Evolutionary conservation across 2,113 vertebrate genomes (phyloP).

Genomic region (Paramisgurnus dabryanus): DNA sequence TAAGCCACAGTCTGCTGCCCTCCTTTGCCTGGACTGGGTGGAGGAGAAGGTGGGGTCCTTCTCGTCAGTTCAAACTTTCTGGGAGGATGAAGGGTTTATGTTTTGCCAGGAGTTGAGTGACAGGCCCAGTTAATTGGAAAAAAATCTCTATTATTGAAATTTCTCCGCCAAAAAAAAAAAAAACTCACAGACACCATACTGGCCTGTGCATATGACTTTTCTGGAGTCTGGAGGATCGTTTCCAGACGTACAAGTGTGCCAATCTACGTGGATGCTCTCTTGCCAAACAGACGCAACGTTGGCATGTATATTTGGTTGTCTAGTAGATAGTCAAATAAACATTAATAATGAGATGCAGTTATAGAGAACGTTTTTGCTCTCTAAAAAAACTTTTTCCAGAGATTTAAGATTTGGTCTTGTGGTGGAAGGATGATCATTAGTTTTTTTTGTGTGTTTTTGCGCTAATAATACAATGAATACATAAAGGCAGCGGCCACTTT

Average conservation of each 20-base stretch:
- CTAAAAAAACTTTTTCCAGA: neutral
- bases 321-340: slow-evolving; percentile 10
- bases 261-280: neutral
- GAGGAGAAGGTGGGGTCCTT: slow-evolving; percentile 55
- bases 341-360: neutral
- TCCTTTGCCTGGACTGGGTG: slow-evolving; percentile 26
- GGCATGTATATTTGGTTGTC: neutral
- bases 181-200: slow-evolving; percentile 62
- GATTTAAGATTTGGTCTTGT: neutral
- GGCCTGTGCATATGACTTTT: slow-evolving; percentile 64
- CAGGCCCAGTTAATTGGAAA: slow-evolving; percentile 75
- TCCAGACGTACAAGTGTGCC: slow-evolving; percentile 25
- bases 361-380: neutral
- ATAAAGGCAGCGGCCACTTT: no score
- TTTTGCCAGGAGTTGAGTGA: slow-evolving; percentile 64
- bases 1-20: slow-evolving; percentile 21
- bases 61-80: slow-evolving; percentile 52
- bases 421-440: neutral
- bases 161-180: slow-evolving; percentile 61
- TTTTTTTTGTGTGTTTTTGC: no score
- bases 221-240: slow-evolving; percentile 46
- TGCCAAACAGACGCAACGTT: neutral
- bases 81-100: slow-evolving; percentile 52
- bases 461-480: no score
- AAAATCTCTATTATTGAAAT: slow-evolving; percentile 57